phyloP scores from a whole-genome alignment of 2,797 vertebrate species.

The Cryptoprocta ferox region DNA sequence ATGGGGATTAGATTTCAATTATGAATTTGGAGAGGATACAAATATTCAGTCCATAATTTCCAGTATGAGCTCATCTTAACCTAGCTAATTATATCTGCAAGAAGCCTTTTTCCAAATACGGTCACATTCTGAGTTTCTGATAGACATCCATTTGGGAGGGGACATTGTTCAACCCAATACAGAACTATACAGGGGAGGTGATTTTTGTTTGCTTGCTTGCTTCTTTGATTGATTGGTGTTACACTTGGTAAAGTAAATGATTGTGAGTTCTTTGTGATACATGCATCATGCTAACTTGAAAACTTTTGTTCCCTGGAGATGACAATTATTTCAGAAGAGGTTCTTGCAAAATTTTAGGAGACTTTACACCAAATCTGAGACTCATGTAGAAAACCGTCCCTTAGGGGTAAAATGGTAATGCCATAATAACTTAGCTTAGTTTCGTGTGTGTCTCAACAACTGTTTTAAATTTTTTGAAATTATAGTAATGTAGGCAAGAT shows the following conservation, averaged over 20 bases:
- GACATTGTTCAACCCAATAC: not conserved
- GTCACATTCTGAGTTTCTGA: not conserved
- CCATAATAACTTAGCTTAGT: not conserved
- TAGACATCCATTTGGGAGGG: not conserved
- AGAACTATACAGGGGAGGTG: not conserved
- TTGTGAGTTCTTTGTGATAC: not conserved
- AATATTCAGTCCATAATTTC: not conserved
- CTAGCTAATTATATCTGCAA: not conserved
- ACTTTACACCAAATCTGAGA: conserved; percentile 34
- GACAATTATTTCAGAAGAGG: not conserved
- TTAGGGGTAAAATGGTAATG: not conserved
- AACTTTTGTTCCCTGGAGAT: not conserved
- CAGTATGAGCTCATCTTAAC: not conserved
- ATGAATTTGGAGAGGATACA: not conserved
- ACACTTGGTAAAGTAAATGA: not conserved
- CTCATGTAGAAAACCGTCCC: not conserved
- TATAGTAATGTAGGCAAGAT: not conserved
- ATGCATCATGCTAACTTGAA: not conserved
- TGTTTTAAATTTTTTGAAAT: conserved; percentile 55
- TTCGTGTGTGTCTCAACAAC: conserved; percentile 11
- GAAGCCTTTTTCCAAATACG: not conserved
- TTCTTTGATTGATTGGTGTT: not conserved
- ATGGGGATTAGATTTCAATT: not conserved
- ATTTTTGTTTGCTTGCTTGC: not conserved
- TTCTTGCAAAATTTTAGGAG: not conserved